Conservation (phyloP, 1,140 invertebrate genomes). For the Pogonomyrmex barbatus region DNA sequence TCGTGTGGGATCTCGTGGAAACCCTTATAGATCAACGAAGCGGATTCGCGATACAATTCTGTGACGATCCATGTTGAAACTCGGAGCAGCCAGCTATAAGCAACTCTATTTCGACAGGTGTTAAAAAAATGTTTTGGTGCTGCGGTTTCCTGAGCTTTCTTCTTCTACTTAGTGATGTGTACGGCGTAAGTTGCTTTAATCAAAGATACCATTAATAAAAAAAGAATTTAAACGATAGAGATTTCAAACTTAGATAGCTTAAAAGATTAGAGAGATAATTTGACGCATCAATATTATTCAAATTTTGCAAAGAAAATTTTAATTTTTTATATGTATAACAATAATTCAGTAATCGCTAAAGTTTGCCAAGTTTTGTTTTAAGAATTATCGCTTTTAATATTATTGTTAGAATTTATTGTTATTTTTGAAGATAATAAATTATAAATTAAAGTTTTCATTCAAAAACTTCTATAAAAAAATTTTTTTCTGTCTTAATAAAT, state of each 20-base stretch:
- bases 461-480: background rate
- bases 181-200: conserved; percentile 33
- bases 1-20: conserved; percentile 64
- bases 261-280: background rate
- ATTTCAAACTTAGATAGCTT: background rate
- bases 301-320: background rate
- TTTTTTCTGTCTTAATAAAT: background rate
- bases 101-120: background rate
- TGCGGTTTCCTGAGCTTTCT: conserved; percentile 9
- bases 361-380: background rate
- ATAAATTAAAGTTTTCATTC: background rate
- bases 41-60: conserved; percentile 4
- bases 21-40: conserved; percentile 74
- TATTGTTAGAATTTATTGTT: background rate
- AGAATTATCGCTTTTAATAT: background rate
- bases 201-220: background rate
- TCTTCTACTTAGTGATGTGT: background rate
- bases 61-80: conserved; percentile 24
- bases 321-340: background rate
- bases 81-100: background rate
- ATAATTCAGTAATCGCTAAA: background rate
- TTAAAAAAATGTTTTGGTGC: conserved; percentile 39
- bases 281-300: background rate
- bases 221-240: background rate
- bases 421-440: background rate